A percentile compares a stretch with the other conserved stretches of the same genome.
These are phyloP conservation scores for Andrena cerasifolii DNA, from an alignment of 1,140 invertebrate genomes.

Conservation along the genomic window DNA sequence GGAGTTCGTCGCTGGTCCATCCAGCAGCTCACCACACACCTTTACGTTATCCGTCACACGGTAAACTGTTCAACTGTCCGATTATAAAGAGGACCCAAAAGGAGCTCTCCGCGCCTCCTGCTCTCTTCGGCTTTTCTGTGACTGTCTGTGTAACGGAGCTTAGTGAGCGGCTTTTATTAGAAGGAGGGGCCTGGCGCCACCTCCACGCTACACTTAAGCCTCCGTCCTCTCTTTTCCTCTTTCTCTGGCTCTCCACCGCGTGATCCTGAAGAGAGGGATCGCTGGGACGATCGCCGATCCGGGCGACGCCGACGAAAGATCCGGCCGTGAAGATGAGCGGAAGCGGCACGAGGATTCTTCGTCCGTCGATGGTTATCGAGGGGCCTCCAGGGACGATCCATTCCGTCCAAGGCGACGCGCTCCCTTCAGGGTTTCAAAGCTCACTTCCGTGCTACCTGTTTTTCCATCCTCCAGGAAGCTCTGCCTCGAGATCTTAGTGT, in stretches of 20 bases:
- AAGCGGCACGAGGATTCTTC: neutral
- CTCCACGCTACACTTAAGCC: slow-evolving; percentile 78
- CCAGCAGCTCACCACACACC: slow-evolving; percentile 76
- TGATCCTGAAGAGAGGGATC: slow-evolving; percentile 41
- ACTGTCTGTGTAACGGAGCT: slow-evolving; percentile 81
- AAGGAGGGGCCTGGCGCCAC: slow-evolving; percentile 81
- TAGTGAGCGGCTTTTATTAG: slow-evolving; percentile 83
- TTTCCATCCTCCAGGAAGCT: too few relatives aligned
- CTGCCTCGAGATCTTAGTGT: too few relatives aligned
- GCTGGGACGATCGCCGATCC: neutral
- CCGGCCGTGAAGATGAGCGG: slow-evolving; percentile 27
- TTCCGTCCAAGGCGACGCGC: neutral
- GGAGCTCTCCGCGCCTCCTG: slow-evolving; percentile 77
- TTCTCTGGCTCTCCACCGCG: slow-evolving; percentile 3
- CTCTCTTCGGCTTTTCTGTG: slow-evolving; percentile 79
- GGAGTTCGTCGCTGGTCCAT: neutral
- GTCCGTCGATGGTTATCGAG: neutral
- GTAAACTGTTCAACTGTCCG: slow-evolving; percentile 12
- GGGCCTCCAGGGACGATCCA: neutral
- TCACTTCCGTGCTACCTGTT: too few relatives aligned
- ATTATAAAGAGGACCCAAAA: slow-evolving; percentile 50
- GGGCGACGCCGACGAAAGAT: neutral
- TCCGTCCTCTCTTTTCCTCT: slow-evolving; percentile 57
- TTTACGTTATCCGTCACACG: slow-evolving; percentile 65
- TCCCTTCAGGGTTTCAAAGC: too few relatives aligned